Percentiles rank a stretch among this genome's conserved stretches.
These are phyloP conservation scores for Uropsilus gracilis DNA, from an alignment of 2,113 vertebrate species.

Conservation along the genomic window DNA sequence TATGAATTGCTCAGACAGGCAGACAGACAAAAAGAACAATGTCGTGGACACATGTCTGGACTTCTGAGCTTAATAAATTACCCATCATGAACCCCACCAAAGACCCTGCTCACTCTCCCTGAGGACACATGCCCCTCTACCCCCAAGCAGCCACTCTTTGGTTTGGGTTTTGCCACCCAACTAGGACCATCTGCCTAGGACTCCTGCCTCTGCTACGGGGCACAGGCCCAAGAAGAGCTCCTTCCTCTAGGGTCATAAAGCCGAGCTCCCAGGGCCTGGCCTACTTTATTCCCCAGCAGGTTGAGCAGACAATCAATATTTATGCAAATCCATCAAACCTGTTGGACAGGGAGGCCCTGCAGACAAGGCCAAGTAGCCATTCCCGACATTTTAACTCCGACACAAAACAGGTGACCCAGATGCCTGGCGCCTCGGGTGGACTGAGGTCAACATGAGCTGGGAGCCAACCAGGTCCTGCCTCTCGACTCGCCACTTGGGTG, in stretches of 20 bases:
- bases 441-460: not conserved
- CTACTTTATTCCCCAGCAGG: not conserved
- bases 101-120: not conserved
- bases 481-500: too few relatives aligned
- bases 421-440: not conserved
- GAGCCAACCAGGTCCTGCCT: not conserved
- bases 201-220: not conserved
- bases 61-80: not conserved
- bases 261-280: too few relatives aligned
- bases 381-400: not conserved
- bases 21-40: not conserved
- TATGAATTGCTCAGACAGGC: not conserved
- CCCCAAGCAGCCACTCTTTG: too few relatives aligned
- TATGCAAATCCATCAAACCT: constrained; percentile 7
- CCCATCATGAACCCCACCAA: fast-evolving
- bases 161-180: not conserved
- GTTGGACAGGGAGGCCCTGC: not conserved
- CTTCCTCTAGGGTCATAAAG: not conserved
- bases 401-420: not conserved
- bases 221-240: not conserved
- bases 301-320: constrained; percentile 49
- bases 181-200: not conserved
- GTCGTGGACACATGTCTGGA: fast-evolving
- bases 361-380: not conserved
- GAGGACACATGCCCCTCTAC: not conserved